Evolutionary conservation across 2,797 vertebrate species (phyloP), one percentile per base, ranked within the genome.

Genomic region (Acridotheres tristis): DNA sequence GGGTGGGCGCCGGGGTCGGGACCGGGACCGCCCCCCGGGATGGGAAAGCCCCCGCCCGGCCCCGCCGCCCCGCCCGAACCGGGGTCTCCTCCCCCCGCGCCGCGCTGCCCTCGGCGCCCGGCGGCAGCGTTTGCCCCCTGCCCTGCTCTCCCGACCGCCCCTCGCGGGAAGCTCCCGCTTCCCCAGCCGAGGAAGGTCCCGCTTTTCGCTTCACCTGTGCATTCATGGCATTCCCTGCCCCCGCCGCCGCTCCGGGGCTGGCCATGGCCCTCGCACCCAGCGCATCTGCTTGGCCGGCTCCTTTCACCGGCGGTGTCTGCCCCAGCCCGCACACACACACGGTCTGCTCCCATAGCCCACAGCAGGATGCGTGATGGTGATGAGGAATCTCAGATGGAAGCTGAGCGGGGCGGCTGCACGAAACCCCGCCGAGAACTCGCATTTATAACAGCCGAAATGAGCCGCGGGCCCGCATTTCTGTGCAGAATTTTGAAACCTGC

Each of bases 231-330:
- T 40, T 38, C 59, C 32, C n/a, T 18, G 48, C 25, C 36, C 50
- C 19, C 53, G 48, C 53, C 22, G 57, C 47, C 48, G 36, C 51
- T 5, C 34, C 12, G 10, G 25, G 4, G 20, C 75, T 4, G 67
- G 45, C 25, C 17, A 0, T 0, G 58, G 67, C 72, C 27, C 25
- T 13, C 1, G 0, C 2, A 3, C 16, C 7, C 10, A 3, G 22
- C 2, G 29, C 55, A 12, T 9, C 59, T 18, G 15, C 38, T 13
- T 8, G 20, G 1, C 2, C 8, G 59, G 13, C 21, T 12, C 10
- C 48, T 20, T 17, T 10, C n/a, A 3, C 8, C 51, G 9, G 10
- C 5, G 3, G 2, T 4, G 11, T 10, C 11, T 7, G 42, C 51
- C 23, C 20, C 9, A 27, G 73, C 58, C 27, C n/a, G 8, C 51